These are phyloP conservation scores for Casuarius casuarius DNA, from an alignment of 2,113 vertebrate genomes.

Conservation along the genomic window DNA sequence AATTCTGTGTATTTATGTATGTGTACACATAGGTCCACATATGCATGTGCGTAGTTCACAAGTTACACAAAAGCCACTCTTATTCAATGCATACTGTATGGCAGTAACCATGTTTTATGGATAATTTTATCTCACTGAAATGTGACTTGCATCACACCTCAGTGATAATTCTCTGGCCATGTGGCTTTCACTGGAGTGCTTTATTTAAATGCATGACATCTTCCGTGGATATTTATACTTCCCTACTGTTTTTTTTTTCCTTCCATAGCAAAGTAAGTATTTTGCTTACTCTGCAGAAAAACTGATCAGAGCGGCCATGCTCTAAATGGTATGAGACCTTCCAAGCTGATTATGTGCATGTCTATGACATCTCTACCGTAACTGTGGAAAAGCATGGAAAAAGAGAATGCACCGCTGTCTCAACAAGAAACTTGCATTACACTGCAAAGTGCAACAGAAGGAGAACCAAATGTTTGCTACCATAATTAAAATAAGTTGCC, in stretches of 20 bases:
- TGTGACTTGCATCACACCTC: neutral
- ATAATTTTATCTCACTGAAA: neutral
- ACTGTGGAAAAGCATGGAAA: neutral
- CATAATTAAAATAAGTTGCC: neutral
- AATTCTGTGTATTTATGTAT: neutral
- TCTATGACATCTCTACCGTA: neutral
- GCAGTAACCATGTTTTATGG: neutral
- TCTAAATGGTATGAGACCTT: neutral
- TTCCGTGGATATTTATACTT: neutral
- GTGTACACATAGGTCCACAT: neutral
- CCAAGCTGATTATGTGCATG: neutral
- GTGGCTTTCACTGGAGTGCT: neutral
- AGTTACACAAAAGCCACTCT: neutral
- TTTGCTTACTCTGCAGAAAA: neutral
- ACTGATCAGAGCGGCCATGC: neutral
- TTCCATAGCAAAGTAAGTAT: neutral
- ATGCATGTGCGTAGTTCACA: neutral
- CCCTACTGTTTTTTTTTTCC: neutral
- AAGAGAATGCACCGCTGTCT: neutral
- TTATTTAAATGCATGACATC: neutral
- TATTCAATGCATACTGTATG: neutral
- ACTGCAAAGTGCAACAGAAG: neutral
- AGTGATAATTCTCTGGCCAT: neutral
- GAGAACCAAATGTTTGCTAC: neutral
- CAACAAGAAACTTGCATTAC: neutral